A percentile compares a stretch with the other conserved stretches of the same genome.
Evolutionary conservation across 2,113 vertebrate species (phyloP).

Genomic region (Varanus salvator): DNA sequence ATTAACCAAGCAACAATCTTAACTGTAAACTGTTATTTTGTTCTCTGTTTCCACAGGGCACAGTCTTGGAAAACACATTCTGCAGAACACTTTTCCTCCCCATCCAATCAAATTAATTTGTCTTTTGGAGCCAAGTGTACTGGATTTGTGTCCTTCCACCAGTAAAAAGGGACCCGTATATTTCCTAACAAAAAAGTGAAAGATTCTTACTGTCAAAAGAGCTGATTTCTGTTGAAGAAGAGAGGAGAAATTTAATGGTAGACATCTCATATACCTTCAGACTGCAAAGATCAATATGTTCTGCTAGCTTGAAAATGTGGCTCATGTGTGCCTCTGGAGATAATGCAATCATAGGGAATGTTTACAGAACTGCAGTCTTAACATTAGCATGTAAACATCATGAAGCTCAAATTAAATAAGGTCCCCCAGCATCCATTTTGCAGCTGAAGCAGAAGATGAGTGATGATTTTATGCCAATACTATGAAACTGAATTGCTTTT

Average conservation of each 20-base stretch:
- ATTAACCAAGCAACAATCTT: neutral
- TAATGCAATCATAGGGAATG: neutral
- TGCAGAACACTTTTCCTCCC: neutral
- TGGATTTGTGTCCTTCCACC: too few relatives aligned
- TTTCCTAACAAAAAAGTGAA: neutral
- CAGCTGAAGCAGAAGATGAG: slow-evolving; percentile 15
- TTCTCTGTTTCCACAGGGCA: neutral
- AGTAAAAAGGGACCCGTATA: neutral
- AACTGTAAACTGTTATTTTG: neutral
- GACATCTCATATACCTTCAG: neutral
- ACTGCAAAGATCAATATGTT: neutral
- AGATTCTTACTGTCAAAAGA: neutral
- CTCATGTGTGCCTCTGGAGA: neutral
- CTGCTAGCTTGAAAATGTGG: slow-evolving; percentile 13
- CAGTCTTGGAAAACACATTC: neutral
- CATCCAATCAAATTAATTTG: neutral
- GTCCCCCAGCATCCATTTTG: neutral
- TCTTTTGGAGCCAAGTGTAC: neutral
- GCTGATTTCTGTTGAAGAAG: neutral
- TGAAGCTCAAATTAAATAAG: slow-evolving; percentile 28
- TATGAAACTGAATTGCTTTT: slow-evolving; percentile 21
- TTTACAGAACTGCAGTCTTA: slow-evolving; percentile 1
- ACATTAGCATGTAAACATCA: neutral
- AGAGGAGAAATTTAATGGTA: neutral
- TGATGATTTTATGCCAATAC: slow-evolving; percentile 11